phyloP scores from a whole-genome alignment of 92 coral and sea anemone species.

The Chrysogorgia sp. region DNA sequence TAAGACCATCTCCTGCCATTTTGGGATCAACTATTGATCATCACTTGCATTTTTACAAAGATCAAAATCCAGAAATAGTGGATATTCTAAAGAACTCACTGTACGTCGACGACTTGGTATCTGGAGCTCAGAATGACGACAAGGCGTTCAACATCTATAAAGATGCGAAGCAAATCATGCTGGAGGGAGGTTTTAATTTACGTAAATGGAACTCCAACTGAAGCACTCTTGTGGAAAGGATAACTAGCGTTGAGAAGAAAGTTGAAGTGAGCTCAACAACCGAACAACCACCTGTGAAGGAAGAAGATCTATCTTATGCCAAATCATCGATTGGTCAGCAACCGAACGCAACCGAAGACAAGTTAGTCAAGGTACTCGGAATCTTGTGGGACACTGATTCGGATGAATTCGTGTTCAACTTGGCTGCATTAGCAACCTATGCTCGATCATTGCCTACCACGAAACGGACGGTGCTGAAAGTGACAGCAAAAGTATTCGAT shows the following conservation, averaged over 20 bases:
- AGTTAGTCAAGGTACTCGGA: slow-evolving; percentile 48
- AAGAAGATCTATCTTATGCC: neutral
- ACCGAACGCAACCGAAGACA: slow-evolving; percentile 16
- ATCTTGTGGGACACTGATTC: slow-evolving; percentile 42
- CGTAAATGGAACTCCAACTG: slow-evolving; percentile 43
- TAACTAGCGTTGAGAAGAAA: neutral
- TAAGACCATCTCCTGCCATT: slow-evolving; percentile 44
- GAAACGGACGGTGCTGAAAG: neutral
- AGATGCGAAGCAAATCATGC: slow-evolving; percentile 10
- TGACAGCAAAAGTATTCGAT: too few relatives aligned
- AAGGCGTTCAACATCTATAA: slow-evolving; percentile 33
- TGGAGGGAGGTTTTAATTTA: slow-evolving; percentile 36
- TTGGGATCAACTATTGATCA: slow-evolving; percentile 47
- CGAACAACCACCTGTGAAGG: neutral
- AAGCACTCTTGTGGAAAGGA: neutral
- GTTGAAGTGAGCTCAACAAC: neutral
- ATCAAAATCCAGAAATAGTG: slow-evolving; percentile 28
- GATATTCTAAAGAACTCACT: slow-evolving; percentile 15
- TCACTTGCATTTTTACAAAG: slow-evolving; percentile 32
- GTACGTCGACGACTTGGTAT: slow-evolving; percentile 44
- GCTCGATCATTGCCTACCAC: slow-evolving; percentile 41
- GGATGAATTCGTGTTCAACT: slow-evolving; percentile 54
- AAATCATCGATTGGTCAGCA: slow-evolving; percentile 23
- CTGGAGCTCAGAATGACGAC: slow-evolving; percentile 31
- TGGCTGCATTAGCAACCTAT: slow-evolving; percentile 39